phyloP scores from a whole-genome alignment of 2,113 vertebrate species.

The Elanus axillaris region DNA sequence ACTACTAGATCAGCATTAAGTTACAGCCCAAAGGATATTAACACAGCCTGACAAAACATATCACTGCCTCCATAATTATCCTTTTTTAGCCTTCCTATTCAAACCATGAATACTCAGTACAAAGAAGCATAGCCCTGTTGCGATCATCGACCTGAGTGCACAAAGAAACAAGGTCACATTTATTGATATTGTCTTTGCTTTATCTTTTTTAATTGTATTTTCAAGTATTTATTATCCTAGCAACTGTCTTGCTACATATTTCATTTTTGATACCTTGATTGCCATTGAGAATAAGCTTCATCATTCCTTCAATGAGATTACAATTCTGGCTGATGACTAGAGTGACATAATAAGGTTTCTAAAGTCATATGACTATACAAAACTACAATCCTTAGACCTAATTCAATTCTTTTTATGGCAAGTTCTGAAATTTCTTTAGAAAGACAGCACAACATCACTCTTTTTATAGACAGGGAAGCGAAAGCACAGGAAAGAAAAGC shows the following conservation, averaged over 20 bases:
- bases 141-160: not conserved
- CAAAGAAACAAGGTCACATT: not conserved
- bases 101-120: not conserved
- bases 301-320: not conserved
- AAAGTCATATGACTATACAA: not conserved
- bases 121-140: not conserved
- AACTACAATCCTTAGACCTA: not conserved
- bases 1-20: not conserved
- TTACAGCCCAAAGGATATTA: not conserved
- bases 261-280: not conserved
- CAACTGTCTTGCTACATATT: not conserved
- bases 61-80: not conserved
- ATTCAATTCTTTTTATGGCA: not conserved
- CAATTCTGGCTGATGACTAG: not conserved
- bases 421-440: not conserved
- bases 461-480: not conserved
- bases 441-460: not conserved
- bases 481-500: not conserved
- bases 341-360: not conserved
- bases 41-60: not conserved
- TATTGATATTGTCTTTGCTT: not conserved
- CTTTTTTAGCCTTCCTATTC: not conserved
- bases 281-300: not conserved
- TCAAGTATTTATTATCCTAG: not conserved
- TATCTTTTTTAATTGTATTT: not conserved